Base-by-base conservation (phyloP, 2,888 invertebrate genomes). In the Sesia bembeciformis region DNA sequence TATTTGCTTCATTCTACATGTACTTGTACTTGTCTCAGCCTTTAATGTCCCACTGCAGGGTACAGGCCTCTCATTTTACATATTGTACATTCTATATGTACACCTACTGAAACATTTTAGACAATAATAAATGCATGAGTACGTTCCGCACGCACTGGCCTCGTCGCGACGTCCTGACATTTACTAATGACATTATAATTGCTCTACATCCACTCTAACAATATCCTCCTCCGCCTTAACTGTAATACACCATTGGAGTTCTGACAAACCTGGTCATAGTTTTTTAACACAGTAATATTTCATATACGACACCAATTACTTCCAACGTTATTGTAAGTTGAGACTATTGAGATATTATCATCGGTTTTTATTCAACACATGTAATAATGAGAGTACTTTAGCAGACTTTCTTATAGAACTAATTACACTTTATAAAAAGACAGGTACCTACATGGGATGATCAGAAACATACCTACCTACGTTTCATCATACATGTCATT, bases 151-250 rank as follows among this genome's bases (percentile, higher is more conserved):
- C 59, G 58, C 57, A 40, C 58, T 70, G 67, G 68, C 65, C 65
- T 70, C 54, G 56, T 46, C 57, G 52, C 57, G 54, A 50, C 60
- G 63, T 59, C 58, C 51, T 63, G 46, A 46, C 46, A 57, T 58
- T 61, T 58, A 58, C 60, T 60, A 57, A 61, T 58, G 55, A 52
- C 52, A 54, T 56, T 57, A 60, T 61, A 58, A 60, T 61, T 61
- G 56, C 57, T 46, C 46, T 8, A 23, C 23, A 4, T 3, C 46
- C n/a, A 46, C n/a, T 46, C 7, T 46, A 6, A 3, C 4, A 3
- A 4, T 7, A 46, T n/a, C 8, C 46, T 46, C 8, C 23, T 8
- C 3, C n/a, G 5, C 7, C 8, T 46, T 8, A 46, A n/a, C n/a
- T 4, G 3, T 46, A n/a, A n/a, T 8, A 7, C 23, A 23, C 46